Conservation (phyloP, 2,113 vertebrate genomes). For the Ictalurus punctatus region DNA sequence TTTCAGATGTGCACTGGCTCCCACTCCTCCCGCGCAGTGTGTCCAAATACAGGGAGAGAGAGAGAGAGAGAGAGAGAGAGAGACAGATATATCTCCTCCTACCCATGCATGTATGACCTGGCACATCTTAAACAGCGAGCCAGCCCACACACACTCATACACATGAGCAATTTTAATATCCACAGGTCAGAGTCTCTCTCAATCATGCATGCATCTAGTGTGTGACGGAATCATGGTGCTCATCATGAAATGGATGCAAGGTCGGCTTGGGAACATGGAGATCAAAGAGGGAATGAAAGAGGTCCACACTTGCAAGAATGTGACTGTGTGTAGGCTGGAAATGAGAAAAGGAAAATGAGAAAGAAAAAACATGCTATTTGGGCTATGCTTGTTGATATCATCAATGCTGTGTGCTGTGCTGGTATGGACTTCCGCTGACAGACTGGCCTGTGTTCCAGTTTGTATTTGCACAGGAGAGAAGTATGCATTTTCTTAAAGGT, state of each 20-base stretch:
- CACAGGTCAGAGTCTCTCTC: slow-evolving; percentile 62
- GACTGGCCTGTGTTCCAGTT: slow-evolving; percentile 5
- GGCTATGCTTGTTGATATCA: slow-evolving; percentile 34
- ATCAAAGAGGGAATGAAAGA: slow-evolving; percentile 39
- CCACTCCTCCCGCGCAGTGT: slow-evolving; percentile 35
- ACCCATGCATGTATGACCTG: slow-evolving; percentile 68
- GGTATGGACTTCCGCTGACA: slow-evolving; percentile 8
- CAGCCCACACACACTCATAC: slow-evolving; percentile 66
- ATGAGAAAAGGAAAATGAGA: neutral
- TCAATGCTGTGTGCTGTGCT: slow-evolving; percentile 10
- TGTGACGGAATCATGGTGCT: slow-evolving; percentile 58
- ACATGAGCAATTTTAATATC: slow-evolving; percentile 68
- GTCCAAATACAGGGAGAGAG: slow-evolving; percentile 32
- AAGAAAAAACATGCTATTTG: slow-evolving; percentile 9
- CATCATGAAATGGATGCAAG: slow-evolving; percentile 46
- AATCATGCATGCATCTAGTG: slow-evolving; percentile 54
- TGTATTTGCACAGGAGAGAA: neutral
- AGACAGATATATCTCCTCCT: slow-evolving; percentile 61
- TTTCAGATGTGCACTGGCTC: slow-evolving; percentile 5
- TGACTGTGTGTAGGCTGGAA: slow-evolving; percentile 38
- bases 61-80: slow-evolving; percentile 40
- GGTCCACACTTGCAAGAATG: slow-evolving; percentile 29
- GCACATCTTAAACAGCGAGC: slow-evolving; percentile 61
- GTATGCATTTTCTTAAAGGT: neutral
- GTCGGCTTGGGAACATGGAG: slow-evolving; percentile 30